These are phyloP conservation scores for Phylloscopus trochilus DNA, from an alignment of 2,113 vertebrate genomes.

Conservation along the genomic window DNA sequence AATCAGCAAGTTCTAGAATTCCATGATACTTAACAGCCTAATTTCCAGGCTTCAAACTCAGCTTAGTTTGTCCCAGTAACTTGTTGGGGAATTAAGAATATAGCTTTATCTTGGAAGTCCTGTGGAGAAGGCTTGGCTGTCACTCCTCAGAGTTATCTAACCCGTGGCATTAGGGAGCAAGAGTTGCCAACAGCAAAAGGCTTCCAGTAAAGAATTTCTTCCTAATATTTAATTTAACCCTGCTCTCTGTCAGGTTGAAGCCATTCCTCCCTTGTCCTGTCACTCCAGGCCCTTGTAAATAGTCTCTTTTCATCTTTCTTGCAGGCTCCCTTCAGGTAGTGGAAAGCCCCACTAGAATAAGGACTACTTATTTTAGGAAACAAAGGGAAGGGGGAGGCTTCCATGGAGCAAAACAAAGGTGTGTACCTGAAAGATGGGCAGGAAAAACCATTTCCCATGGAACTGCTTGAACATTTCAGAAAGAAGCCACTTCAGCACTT, in stretches of 20 bases:
- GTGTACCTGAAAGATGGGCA: neutral
- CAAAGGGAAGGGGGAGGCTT: neutral
- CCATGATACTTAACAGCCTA: neutral
- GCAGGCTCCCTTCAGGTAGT: neutral
- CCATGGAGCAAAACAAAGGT: neutral
- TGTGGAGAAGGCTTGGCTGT: neutral
- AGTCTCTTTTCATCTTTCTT: neutral
- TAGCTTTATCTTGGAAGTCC: neutral
- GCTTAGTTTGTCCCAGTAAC: neutral
- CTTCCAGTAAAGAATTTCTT: neutral
- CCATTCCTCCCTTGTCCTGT: neutral
- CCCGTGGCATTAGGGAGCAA: neutral
- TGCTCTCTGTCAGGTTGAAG: neutral
- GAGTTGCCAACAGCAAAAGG: neutral
- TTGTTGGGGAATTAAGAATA: neutral
- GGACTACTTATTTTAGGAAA: neutral
- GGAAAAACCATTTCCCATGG: neutral
- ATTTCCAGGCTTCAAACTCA: neutral
- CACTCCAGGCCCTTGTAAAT: neutral
- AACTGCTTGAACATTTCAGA: neutral
- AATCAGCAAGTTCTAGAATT: slow-evolving; percentile 24
- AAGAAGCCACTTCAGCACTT: neutral
- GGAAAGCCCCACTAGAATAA: neutral
- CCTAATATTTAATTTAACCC: neutral
- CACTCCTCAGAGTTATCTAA: neutral